Evolutionary conservation across 2,797 vertebrate species (phyloP), one percentile per base, ranked within the genome.

Genomic region (Hippocampus kuda): DNA sequence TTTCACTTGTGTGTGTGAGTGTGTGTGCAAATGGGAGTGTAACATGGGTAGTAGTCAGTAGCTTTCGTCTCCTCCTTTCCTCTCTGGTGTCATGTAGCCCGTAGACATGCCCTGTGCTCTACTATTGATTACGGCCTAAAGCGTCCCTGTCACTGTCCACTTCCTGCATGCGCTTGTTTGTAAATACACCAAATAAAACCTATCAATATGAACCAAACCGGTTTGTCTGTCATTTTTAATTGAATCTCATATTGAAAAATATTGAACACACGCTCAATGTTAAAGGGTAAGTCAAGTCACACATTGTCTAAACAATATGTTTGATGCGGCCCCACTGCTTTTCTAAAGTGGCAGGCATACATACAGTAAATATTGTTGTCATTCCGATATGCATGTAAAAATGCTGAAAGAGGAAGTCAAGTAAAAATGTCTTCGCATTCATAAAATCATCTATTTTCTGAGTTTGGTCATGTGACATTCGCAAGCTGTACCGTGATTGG

Each of bases 161-260:
- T 81, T 87, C 87, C 88, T 91, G 91, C 91, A 92, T 93, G 91
- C 90, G 91, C 89, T 90, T 90, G 90, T 91, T 90, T 92, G 90
- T 92, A 92, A 89, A 92, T 92, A 92, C 89, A 91, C 84, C 71
- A 84, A 91, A 93, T 91, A 92, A 92, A 92, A 78, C 69, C 64
- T 34, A 85, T 83, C 77, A 81, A 75, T 83, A 86, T 80, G 81
- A 85, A 87, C 75, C 79, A 78, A 84, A 80, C 48, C 4, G 42
- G 18, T 48, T 65, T 3, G 12, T 46, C 16, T 59, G n/a, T 46
- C 22, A 2, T 68, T 41, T 26, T 57, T 60, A 51, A 20, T 5
- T 18, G 48, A 51, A 2, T 27, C 8, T 57, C 27, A 56, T 22
- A 13, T 11, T 26, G n/a, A 12, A 56, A 56, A 26, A 11, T 51